phyloP scores from a whole-genome alignment of 2,888 invertebrate species.

The Troglohyphantes excavatus region DNA sequence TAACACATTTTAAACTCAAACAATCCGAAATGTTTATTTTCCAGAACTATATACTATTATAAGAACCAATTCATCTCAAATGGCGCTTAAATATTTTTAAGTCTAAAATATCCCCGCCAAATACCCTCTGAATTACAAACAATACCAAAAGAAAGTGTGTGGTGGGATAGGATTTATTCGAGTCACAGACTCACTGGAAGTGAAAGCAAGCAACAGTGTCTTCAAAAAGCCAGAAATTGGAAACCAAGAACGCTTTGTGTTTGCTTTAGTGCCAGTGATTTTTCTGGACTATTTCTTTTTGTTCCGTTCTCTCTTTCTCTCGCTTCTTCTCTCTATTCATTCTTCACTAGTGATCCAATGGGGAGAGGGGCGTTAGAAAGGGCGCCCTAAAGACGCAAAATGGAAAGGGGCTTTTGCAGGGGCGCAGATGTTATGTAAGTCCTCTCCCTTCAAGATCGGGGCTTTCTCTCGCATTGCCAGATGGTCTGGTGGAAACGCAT shows the following conservation, averaged over 20 bases:
- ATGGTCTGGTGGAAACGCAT: slow-evolving; percentile 64
- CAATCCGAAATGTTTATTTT: no score
- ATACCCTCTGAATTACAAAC: slow-evolving; percentile 39
- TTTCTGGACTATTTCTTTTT: slow-evolving; percentile 33
- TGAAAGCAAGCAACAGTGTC: slow-evolving; percentile 72
- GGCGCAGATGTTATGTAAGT: slow-evolving; percentile 72
- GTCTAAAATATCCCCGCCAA: slow-evolving; percentile 28
- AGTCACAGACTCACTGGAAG: slow-evolving; percentile 44
- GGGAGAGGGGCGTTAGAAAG: slow-evolving; percentile 50
- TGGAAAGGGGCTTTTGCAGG: slow-evolving; percentile 64
- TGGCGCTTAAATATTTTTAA: slow-evolving; percentile 41
- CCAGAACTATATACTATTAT: not conserved
- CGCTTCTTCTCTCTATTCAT: slow-evolving; percentile 44
- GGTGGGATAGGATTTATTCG: slow-evolving; percentile 36
- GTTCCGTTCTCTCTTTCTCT: slow-evolving; percentile 20
- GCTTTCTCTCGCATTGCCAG: slow-evolving; percentile 72
- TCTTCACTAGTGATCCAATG: slow-evolving; percentile 61
- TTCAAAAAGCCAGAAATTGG: slow-evolving; percentile 69
- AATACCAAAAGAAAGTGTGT: slow-evolving; percentile 10
- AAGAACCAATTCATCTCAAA: not conserved
- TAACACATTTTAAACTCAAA: no score
- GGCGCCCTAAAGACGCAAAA: slow-evolving; percentile 52
- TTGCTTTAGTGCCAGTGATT: slow-evolving; percentile 46
- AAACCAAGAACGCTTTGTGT: slow-evolving; percentile 61
- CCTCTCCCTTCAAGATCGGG: slow-evolving; percentile 63